A percentile compares a stretch with the other conserved stretches of the same genome.
Evolutionary conservation across 2,888 invertebrate genomes (phyloP).

Genomic region (Molorchus minor): DNA sequence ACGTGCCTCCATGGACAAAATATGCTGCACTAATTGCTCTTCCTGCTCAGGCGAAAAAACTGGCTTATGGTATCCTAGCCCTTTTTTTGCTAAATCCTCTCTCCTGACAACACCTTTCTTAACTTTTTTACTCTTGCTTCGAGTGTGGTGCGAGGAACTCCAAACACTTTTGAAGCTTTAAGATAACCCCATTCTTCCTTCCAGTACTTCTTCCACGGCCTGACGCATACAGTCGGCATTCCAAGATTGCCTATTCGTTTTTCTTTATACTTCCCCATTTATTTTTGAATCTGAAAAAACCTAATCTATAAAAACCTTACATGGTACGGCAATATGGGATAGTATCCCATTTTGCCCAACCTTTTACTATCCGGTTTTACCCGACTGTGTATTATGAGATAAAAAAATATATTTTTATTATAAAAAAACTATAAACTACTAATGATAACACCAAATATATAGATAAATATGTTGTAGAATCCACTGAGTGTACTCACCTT

Average conservation of each 20-base stretch:
- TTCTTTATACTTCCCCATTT: constrained; percentile 20
- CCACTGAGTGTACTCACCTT: constrained; percentile 3
- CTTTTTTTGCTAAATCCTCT: constrained; percentile 18
- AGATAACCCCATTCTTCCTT: constrained; percentile 29
- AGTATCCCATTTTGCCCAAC: constrained; percentile 1
- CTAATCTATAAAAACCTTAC: constrained; percentile 4
- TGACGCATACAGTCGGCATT: constrained; percentile 14
- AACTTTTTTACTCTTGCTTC: constrained; percentile 22
- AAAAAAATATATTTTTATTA: constrained; percentile 1
- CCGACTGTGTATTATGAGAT: constrained; percentile 43
- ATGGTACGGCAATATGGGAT: constrained; percentile 15
- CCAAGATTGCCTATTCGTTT: constrained; percentile 19
- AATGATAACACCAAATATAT: constrained; percentile 1
- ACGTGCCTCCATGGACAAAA: constrained; percentile 22
- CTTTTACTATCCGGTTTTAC: constrained; percentile 47
- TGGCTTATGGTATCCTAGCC: constrained; percentile 23
- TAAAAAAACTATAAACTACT: background rate
- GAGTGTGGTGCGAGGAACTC: constrained; percentile 26
- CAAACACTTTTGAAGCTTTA: constrained; percentile 23
- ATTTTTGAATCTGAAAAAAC: constrained; percentile 2
- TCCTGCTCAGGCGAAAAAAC: constrained; percentile 22
- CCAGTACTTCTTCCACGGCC: constrained; percentile 9
- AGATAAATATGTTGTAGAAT: constrained; percentile 1
- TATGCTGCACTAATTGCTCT: constrained; percentile 21
- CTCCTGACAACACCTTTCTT: constrained; percentile 6